Conservation (phyloP, 1,140 invertebrate species). For the Idris sp. region DNA sequence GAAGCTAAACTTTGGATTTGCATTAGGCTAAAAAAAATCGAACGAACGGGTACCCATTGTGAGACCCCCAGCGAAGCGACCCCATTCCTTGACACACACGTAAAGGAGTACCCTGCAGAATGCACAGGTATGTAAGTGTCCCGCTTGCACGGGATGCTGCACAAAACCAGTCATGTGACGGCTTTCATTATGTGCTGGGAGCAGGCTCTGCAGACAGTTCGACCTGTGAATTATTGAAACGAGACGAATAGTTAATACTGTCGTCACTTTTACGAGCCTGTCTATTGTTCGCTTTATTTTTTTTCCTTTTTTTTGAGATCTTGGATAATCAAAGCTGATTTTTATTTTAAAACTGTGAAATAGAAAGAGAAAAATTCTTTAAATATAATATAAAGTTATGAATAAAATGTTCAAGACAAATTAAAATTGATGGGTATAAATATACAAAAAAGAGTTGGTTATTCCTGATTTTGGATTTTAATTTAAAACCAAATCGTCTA, state of each 20-base stretch:
- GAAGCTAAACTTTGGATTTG: conserved; percentile 71
- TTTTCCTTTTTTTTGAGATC: too few relatives aligned
- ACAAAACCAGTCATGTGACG: conserved; percentile 55
- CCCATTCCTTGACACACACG: conserved; percentile 52
- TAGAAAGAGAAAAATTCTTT: too few relatives aligned
- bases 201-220: conserved; percentile 12
- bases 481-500: too few relatives aligned
- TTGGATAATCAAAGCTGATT: too few relatives aligned
- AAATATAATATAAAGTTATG: too few relatives aligned
- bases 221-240: conserved; percentile 21
- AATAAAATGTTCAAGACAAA: too few relatives aligned
- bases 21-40: conserved; percentile 68
- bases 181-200: conserved; percentile 29
- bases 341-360: too few relatives aligned
- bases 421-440: too few relatives aligned
- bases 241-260: conserved; percentile 14
- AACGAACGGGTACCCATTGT: conserved; percentile 70
- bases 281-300: too few relatives aligned
- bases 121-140: conserved; percentile 47
- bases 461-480: too few relatives aligned
- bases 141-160: conserved; percentile 46
- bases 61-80: conserved; percentile 74
- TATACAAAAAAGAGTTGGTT: too few relatives aligned
- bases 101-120: conserved; percentile 48
- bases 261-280: too few relatives aligned